Evolutionary conservation across 2,797 vertebrate genomes (phyloP).

Genomic region (Capromys pilorides): DNA sequence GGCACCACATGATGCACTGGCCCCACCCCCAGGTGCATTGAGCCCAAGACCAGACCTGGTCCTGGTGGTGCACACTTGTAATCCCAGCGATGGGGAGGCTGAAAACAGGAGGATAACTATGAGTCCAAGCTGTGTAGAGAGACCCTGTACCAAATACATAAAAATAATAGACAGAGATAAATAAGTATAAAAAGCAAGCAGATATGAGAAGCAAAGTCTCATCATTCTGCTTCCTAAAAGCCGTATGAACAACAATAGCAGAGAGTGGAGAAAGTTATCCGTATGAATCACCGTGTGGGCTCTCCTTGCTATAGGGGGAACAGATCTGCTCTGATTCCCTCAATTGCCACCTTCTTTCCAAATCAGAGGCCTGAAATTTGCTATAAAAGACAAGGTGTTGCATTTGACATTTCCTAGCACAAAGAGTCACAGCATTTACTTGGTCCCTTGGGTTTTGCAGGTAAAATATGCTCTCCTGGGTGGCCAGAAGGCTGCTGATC

Average conservation of each 20-base stretch:
- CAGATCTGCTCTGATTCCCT: neutral
- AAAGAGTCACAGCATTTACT: neutral
- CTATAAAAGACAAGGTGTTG: neutral
- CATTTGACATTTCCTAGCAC: neutral
- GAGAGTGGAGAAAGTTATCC: neutral
- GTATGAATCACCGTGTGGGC: neutral
- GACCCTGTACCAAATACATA: too few species aligned
- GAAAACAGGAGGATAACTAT: too few species aligned
- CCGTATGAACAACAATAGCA: neutral
- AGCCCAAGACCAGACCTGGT: too few species aligned
- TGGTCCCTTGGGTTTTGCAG: neutral
- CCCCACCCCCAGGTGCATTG: too few species aligned
- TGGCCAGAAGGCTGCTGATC: neutral
- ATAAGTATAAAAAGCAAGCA: too few species aligned
- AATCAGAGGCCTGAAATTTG: neutral
- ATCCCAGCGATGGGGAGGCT: too few species aligned
- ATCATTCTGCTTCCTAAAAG: neutral
- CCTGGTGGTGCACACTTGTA: too few species aligned
- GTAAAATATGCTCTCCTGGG: neutral
- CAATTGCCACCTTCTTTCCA: neutral
- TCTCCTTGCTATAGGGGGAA: neutral
- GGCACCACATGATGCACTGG: too few species aligned
- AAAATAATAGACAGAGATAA: too few species aligned
- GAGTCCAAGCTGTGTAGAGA: too few species aligned
- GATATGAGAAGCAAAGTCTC: neutral